Evolutionary conservation across 2,888 invertebrate species (phyloP).

Genomic region (Nemoura dubitans): DNA sequence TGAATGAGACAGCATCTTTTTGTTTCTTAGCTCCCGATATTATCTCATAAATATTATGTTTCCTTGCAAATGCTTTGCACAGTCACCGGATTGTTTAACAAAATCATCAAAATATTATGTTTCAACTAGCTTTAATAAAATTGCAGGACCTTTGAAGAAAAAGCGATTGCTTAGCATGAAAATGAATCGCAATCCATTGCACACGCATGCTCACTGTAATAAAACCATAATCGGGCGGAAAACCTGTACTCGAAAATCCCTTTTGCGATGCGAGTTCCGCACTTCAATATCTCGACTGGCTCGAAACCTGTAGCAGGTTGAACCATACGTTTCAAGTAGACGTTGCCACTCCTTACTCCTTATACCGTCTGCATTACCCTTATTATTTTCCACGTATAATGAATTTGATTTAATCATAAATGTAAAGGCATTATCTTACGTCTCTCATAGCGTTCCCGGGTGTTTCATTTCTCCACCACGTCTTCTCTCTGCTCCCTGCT

Average conservation of each 20-base stretch:
- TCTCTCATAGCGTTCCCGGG: slow-evolving; percentile 14
- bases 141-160: too few species aligned
- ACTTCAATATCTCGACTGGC: background rate
- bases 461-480: slow-evolving; percentile 18
- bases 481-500: background rate
- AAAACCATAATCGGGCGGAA: background rate
- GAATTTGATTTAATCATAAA: slow-evolving; percentile 38
- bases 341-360: background rate
- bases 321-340: background rate
- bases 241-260: background rate
- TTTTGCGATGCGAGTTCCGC: background rate
- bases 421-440: slow-evolving; percentile 33
- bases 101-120: too few species aligned
- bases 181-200: too few species aligned
- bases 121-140: too few species aligned
- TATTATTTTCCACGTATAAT: slow-evolving; percentile 36
- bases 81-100: background rate
- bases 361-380: slow-evolving; percentile 7
- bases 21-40: background rate
- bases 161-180: too few species aligned
- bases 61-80: background rate
- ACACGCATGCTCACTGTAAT: too few species aligned
- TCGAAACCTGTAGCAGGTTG: background rate
- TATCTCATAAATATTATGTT: background rate
- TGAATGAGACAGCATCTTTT: background rate